Evolutionary conservation across 2,888 invertebrate species (phyloP).

Genomic region (Campopleginae sp.): DNA sequence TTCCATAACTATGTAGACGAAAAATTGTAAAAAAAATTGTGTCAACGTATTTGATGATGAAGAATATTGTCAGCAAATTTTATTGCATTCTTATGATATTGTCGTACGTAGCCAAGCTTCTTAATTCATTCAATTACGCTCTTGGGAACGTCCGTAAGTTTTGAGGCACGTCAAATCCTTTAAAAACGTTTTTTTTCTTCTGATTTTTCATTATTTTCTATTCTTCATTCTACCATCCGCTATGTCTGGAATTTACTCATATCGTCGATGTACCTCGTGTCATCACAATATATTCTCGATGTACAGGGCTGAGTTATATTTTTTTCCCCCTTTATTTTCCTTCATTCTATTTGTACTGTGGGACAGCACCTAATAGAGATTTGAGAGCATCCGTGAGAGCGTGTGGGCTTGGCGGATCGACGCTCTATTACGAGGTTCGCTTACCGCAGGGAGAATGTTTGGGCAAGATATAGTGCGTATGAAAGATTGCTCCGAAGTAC

Average conservation of each 20-base stretch:
- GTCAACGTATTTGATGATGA: too few relatives aligned
- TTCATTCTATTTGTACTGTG: constrained; percentile 5
- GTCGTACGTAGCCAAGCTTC: too few relatives aligned
- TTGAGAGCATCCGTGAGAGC: constrained; percentile 21
- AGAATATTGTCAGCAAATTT: too few relatives aligned
- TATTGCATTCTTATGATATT: too few relatives aligned
- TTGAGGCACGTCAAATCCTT: background rate
- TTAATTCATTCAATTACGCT: background rate
- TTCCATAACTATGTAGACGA: too few relatives aligned
- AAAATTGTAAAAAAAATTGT: too few relatives aligned
- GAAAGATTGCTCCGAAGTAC: constrained; percentile 42
- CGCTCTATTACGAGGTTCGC: constrained; percentile 22
- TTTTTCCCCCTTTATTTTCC: background rate
- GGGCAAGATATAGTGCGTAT: background rate
- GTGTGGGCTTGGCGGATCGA: constrained; percentile 18
- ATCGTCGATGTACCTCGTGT: constrained; percentile 3
- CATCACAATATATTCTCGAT: constrained; percentile 15
- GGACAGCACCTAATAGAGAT: constrained; percentile 5
- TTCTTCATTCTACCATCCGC: background rate
- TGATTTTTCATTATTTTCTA: constrained; percentile 2
- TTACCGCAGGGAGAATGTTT: background rate
- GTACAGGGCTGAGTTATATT: constrained; percentile 8
- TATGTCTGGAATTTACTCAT: background rate
- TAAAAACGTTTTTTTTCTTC: background rate
- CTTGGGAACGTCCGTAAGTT: background rate